These are phyloP conservation scores for Brotogeris chrysoptera DNA, from an alignment of 2,797 vertebrate species.

Conservation along the genomic window DNA sequence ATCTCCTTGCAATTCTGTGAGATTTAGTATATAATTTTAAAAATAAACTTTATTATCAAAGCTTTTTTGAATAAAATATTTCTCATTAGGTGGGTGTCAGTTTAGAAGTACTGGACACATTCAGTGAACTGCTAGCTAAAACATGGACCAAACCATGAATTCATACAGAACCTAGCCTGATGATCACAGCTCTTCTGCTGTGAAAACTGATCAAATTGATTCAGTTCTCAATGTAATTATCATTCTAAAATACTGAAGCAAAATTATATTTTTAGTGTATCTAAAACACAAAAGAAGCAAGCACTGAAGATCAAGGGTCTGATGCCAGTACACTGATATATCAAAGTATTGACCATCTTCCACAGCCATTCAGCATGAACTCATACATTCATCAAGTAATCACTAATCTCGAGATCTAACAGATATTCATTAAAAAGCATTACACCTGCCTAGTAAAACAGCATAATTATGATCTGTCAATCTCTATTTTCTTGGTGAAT, in stretches of 20 bases:
- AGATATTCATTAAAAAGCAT: not conserved
- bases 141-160: not conserved
- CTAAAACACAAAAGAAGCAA: not conserved
- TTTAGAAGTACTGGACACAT: not conserved
- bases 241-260: not conserved
- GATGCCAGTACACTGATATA: not conserved
- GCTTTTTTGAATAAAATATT: not conserved
- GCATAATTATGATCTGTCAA: not conserved
- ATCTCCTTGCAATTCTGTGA: not conserved
- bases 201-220: not conserved
- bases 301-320: not conserved
- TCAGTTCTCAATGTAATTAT: not conserved
- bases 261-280: not conserved
- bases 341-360: not conserved
- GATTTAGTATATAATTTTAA: not conserved
- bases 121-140: not conserved
- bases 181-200: not conserved
- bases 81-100: fast-evolving
- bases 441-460: not conserved
- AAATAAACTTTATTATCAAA: not conserved
- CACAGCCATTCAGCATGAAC: not conserved
- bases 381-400: not conserved
- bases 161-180: not conserved
- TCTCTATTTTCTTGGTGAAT: not conserved
- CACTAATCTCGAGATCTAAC: not conserved